Percentiles rank a stretch among this genome's conserved stretches.
phyloP scores from a whole-genome alignment of 1,140 invertebrate species.

The Bathynomus jamesi region DNA sequence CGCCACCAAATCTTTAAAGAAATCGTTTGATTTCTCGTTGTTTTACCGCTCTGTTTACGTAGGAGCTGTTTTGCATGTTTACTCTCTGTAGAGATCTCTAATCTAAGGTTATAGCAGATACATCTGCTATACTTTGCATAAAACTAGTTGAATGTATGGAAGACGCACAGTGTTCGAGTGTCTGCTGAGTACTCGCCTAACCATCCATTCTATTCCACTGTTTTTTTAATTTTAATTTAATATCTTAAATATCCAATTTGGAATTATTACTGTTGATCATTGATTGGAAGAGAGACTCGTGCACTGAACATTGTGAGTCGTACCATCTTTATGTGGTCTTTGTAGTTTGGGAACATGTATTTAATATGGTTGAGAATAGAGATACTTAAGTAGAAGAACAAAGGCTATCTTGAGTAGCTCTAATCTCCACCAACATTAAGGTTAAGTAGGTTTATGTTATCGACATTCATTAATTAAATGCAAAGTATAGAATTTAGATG shows the following conservation, averaged over 20 bases:
- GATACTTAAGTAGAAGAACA: background rate
- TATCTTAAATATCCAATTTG: too few relatives aligned
- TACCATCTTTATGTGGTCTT: background rate
- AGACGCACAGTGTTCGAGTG: background rate
- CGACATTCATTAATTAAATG: background rate
- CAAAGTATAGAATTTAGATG: background rate
- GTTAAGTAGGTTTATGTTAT: background rate
- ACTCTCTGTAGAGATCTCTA: background rate
- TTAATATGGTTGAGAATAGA: background rate
- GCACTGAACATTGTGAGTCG: background rate
- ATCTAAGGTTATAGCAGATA: background rate
- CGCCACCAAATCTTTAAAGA: background rate
- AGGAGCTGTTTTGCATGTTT: background rate
- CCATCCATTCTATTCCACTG: too few relatives aligned
- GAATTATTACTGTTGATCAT: too few relatives aligned
- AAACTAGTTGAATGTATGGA: background rate
- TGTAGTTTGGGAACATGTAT: background rate
- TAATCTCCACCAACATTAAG: background rate
- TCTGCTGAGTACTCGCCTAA: too few relatives aligned
- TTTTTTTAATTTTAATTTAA: too few relatives aligned
- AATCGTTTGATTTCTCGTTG: too few relatives aligned
- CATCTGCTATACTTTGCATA: slow-evolving; percentile 1
- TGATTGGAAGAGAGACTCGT: too few relatives aligned
- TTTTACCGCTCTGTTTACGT: too few relatives aligned
- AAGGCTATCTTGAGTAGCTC: background rate